These are phyloP conservation scores for Ditula angustiorana DNA, from an alignment of 2,888 invertebrate species.

Conservation along the genomic window DNA sequence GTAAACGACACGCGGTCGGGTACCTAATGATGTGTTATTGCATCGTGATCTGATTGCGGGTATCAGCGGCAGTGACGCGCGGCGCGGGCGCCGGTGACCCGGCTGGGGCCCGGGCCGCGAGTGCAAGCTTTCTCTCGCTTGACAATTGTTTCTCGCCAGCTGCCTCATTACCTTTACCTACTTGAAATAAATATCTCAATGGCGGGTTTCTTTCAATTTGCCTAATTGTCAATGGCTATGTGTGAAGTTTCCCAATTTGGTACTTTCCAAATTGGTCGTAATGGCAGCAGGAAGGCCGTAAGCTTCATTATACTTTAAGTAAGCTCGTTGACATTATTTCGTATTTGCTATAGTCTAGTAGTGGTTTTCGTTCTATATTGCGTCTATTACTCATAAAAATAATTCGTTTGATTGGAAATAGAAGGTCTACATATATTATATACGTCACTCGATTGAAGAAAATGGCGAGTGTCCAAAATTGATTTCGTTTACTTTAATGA, in stretches of 20 bases:
- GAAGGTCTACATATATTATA: slow-evolving; percentile 11
- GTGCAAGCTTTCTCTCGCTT: slow-evolving; percentile 33
- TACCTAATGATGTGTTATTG: slow-evolving; percentile 21
- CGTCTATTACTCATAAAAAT: neutral
- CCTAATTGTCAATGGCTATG: slow-evolving; percentile 31
- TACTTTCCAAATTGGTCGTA: slow-evolving; percentile 25
- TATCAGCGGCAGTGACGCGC: slow-evolving; percentile 1
- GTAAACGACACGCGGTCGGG: slow-evolving; percentile 9
- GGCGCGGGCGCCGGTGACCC: slow-evolving; percentile 25
- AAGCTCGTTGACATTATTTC: neutral
- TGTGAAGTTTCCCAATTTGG: slow-evolving; percentile 29
- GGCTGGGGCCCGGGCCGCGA: slow-evolving; percentile 1
- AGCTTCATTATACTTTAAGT: neutral
- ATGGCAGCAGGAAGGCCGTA: neutral
- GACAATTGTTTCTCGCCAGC: slow-evolving; percentile 38
- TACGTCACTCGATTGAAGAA: slow-evolving; percentile 6
- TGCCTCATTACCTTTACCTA: slow-evolving; percentile 38
- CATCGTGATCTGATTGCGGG: slow-evolving; percentile 15
- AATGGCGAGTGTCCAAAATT: slow-evolving; percentile 18
- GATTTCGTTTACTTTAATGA: neutral
- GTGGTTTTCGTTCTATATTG: neutral
- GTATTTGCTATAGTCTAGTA: neutral
- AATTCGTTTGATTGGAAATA: slow-evolving; percentile 2
- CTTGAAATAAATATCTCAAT: slow-evolving; percentile 34
- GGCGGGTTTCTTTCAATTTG: slow-evolving; percentile 36